Conservation (phyloP, 92 coral and sea anemone genomes). For the Parazoanthus darwini region DNA sequence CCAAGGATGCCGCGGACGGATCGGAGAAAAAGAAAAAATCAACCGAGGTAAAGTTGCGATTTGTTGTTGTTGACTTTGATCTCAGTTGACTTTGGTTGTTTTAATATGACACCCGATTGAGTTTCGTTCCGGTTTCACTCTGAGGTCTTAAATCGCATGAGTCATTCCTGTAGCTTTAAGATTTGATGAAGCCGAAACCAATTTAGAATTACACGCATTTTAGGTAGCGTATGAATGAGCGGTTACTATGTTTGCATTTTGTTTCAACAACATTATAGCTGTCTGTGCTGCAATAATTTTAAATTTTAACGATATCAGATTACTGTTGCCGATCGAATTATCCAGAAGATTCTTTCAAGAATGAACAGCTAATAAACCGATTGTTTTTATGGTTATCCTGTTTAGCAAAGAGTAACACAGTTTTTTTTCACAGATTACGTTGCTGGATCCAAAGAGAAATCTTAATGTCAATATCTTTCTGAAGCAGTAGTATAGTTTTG, state of each 20-base stretch:
- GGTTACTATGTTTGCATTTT: no score
- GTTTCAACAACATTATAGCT: no score
- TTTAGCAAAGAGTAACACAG: background rate
- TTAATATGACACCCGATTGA: no score
- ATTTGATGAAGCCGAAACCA: no score
- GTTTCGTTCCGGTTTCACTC: no score
- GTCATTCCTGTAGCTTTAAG: no score
- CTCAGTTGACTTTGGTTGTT: background rate
- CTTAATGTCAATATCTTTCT: constrained; percentile 88
- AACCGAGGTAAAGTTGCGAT: constrained; percentile 65
- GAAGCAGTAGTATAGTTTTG: constrained; percentile 62
- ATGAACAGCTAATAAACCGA: background rate
- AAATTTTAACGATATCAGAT: background rate
- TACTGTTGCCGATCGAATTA: background rate
- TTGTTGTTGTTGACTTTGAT: background rate
- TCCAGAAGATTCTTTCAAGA: no score
- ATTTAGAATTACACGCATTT: no score
- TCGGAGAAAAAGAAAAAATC: constrained; percentile 75
- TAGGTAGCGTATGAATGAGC: no score
- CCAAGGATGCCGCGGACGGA: constrained; percentile 58
- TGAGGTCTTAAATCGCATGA: background rate
- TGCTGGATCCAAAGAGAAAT: constrained; percentile 91
- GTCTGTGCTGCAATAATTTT: no score
- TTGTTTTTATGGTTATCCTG: background rate
- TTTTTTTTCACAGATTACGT: constrained; percentile 62